Conservation (phyloP, 2,797 vertebrate genomes). For the Anguilla anguilla region DNA sequence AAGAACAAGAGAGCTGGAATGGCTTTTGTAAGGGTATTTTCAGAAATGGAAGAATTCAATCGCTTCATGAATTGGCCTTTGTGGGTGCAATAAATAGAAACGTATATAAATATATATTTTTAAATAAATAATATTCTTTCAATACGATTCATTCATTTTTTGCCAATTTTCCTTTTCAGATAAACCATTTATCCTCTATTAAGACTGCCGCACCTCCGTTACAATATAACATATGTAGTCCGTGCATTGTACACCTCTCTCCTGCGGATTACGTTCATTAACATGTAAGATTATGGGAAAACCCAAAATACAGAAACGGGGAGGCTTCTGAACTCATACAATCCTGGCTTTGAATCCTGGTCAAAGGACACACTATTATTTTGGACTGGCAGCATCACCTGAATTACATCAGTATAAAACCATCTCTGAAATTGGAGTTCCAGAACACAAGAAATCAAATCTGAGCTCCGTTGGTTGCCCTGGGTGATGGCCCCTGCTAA, state of each 20-base stretch:
- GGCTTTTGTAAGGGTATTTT: not conserved
- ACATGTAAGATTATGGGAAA: not conserved
- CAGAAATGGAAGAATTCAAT: not conserved
- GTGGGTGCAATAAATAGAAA: not conserved
- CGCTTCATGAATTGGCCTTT: slow-evolving; percentile 2
- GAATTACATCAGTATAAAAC: not conserved
- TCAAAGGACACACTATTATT: not conserved
- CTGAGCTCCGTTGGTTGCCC: not conserved
- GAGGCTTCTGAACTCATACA: not conserved
- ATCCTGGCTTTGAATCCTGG: not conserved
- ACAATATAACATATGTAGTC: not conserved
- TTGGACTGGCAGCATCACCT: not conserved
- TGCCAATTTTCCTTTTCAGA: not conserved
- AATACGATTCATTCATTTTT: not conserved
- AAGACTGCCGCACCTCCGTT: not conserved
- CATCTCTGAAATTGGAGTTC: not conserved
- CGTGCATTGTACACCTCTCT: not conserved
- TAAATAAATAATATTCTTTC: not conserved
- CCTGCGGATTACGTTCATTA: not conserved
- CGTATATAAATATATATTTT: not conserved
- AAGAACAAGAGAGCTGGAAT: not conserved
- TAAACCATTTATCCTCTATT: not conserved
- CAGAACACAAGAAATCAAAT: not conserved
- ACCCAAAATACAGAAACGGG: not conserved
- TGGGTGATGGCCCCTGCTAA: not conserved